Evolutionary conservation across 1,140 invertebrate genomes (phyloP), one percentile per base, ranked within the genome.

Genomic region (Zaprionus taronus): DNA sequence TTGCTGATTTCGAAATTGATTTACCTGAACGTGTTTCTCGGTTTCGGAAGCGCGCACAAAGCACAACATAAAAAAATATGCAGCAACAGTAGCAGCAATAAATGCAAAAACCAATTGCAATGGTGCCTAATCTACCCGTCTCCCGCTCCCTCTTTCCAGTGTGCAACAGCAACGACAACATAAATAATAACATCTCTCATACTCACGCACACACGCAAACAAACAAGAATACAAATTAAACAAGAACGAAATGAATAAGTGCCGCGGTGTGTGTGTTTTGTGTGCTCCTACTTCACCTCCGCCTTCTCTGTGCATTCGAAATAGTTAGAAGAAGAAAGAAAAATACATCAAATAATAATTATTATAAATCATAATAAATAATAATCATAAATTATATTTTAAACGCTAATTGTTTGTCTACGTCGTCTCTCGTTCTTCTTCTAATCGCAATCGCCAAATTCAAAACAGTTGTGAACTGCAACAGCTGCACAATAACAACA

Each of bases 1-100:
- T 84, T 79, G 79, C 69, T 68, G 80, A 79, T 84, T 84, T 84
- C 77, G 70, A 81, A 84, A 81, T 81, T 81, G 72, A 73, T 76
- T 81, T 81, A 81, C 61, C 73, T 81, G 72, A 81, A 69, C 72
- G 72, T 79, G 72, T 79, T 79, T 79, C 69, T 79, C 69, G 69
- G 61, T 61, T 77, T 73, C 58, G 75, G 57, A 73, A 72, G 74
- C 68, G 68, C 61, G 68, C 53, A 64, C 51, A 70, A 63, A 70
- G 57, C 53, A 12, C 47, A 44, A 17, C 47, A 51, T 14, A 61
- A 61, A 61, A 61, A 64, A 51, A 63, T 57, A 36, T 74, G 51
- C 72, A 69, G 26, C 51, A 72, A 51, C 12, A 51, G 20, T 51
- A 11, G 14, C 31, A 64, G 24, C 31, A 65, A 63, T 44, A 44